Conservation (phyloP, 2,888 invertebrate genomes). For the Alsophila aescularia region DNA sequence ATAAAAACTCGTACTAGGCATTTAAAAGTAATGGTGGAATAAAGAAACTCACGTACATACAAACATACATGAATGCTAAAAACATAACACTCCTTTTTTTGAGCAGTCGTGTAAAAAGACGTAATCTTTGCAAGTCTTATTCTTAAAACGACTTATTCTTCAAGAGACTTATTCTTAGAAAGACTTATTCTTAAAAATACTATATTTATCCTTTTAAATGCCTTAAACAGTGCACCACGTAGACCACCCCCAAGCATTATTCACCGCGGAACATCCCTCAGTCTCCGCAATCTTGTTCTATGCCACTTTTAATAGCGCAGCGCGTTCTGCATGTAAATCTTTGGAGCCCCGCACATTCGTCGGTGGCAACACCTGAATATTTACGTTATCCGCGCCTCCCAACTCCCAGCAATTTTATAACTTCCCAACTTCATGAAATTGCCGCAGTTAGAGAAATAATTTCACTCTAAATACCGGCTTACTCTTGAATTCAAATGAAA, state of each 20-base stretch:
- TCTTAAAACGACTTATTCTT: too few species aligned
- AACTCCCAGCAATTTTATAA: constrained; percentile 65
- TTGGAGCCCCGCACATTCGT: constrained; percentile 39
- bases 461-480: constrained; percentile 43
- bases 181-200: too few species aligned
- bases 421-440: constrained; percentile 67
- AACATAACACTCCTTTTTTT: too few species aligned
- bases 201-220: neutral
- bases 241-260: constrained; percentile 20
- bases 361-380: constrained; percentile 69
- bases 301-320: constrained; percentile 68
- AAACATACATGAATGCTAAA: too few species aligned
- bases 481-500: constrained; percentile 46
- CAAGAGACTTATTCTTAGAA: too few species aligned
- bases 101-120: too few species aligned
- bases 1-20: too few species aligned
- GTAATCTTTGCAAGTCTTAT: too few species aligned
- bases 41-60: too few species aligned
- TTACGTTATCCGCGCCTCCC: constrained; percentile 62
- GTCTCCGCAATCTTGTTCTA: constrained; percentile 48
- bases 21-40: too few species aligned
- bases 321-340: constrained; percentile 71
- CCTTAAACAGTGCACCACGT: constrained; percentile 1
- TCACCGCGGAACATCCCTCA: constrained; percentile 41
- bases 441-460: constrained; percentile 66